phyloP scores from a whole-genome alignment of 1,140 invertebrate species.

The Triops cancriformis region DNA sequence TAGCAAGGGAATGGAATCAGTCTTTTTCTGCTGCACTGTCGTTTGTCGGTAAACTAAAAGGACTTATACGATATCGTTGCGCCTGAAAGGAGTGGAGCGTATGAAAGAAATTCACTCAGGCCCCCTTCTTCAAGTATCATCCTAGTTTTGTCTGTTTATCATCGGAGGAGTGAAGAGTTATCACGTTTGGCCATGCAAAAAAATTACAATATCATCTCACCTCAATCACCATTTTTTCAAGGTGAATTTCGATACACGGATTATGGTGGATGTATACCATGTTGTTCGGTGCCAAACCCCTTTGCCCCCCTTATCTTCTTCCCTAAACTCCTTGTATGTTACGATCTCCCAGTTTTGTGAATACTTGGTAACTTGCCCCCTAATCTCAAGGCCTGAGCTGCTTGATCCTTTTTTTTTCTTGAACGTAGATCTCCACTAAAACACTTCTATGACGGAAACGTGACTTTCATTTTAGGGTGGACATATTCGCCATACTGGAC shows the following conservation, averaged over 20 bases:
- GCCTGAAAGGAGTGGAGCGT: no score
- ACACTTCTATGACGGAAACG: not conserved
- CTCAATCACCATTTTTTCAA: not conserved
- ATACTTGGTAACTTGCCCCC: not conserved
- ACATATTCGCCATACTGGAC: not conserved
- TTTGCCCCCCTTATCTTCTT: not conserved
- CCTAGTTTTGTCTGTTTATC: no score
- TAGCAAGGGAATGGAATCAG: not conserved
- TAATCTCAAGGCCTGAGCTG: no score
- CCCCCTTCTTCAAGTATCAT: no score
- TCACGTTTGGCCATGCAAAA: no score
- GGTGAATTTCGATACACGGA: not conserved
- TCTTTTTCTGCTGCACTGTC: no score
- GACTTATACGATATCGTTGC: no score
- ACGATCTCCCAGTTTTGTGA: not conserved
- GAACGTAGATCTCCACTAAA: no score
- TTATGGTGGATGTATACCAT: not conserved
- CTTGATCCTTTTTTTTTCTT: no score
- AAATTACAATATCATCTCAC: not conserved
- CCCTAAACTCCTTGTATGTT: not conserved
- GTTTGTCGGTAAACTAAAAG: no score
- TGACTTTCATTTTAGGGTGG: not conserved
- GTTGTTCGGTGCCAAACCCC: not conserved
- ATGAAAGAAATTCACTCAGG: no score
- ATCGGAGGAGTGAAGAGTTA: no score